Percentiles rank a stretch among this genome's conserved stretches.
phyloP scores from a whole-genome alignment of 2,797 vertebrate species.

The Sebastes matsubarae region DNA sequence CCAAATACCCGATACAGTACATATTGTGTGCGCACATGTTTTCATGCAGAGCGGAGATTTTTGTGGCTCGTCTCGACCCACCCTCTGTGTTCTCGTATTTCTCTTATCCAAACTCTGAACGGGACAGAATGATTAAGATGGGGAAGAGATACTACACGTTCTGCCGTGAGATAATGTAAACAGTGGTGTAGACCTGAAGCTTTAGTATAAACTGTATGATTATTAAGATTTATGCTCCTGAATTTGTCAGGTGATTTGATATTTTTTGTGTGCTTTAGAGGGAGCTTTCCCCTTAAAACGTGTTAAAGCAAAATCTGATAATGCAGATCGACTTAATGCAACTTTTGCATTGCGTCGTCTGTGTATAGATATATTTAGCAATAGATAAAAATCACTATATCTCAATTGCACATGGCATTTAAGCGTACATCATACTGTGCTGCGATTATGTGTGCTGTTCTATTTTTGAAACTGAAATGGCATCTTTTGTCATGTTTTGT shows the following conservation, averaged over 20 bases:
- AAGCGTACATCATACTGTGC: conserved; percentile 23
- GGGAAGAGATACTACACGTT: conserved; percentile 72
- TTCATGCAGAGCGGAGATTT: conserved; percentile 34
- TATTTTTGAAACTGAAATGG: conserved; percentile 84
- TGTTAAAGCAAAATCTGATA: conserved; percentile 8
- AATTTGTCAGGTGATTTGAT: conserved; percentile 48
- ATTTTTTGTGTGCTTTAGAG: conserved; percentile 30
- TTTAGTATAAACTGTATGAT: conserved; percentile 57
- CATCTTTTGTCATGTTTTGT: conserved; percentile 88
- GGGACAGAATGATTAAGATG: conserved; percentile 72
- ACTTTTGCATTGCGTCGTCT: conserved; percentile 11
- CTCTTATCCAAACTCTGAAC: conserved; percentile 56
- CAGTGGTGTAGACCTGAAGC: conserved; percentile 47
- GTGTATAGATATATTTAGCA: conserved; percentile 1
- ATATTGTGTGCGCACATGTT: conserved; percentile 18
- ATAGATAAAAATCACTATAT: conserved; percentile 2
- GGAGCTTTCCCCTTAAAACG: conserved; percentile 30
- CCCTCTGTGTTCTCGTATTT: conserved; percentile 48
- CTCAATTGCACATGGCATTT: conserved; percentile 27
- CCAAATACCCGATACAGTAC: conserved; percentile 37
- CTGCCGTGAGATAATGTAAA: conserved; percentile 68
- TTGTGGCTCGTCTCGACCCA: conserved; percentile 50
- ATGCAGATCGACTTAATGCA: conserved; percentile 16
- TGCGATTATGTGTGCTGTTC: conserved; percentile 55
- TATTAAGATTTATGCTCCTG: conserved; percentile 64